These are phyloP conservation scores for Eupeodes corollae DNA, from an alignment of 1,140 invertebrate genomes.

Conservation along the genomic window DNA sequence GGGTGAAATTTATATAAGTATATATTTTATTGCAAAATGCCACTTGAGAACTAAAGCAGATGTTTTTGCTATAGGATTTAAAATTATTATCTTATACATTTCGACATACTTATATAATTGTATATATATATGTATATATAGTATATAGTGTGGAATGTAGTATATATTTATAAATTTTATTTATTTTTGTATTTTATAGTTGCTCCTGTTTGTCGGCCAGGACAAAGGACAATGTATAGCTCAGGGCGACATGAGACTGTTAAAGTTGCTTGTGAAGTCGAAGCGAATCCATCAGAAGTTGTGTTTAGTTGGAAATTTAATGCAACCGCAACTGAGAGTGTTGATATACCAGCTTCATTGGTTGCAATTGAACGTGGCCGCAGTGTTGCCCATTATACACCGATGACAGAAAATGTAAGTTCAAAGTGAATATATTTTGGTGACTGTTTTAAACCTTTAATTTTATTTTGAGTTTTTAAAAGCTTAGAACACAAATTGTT, in stretches of 20 bases:
- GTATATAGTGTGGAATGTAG: too few relatives aligned
- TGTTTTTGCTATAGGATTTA: background rate
- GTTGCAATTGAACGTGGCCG: constrained; percentile 47
- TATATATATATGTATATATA: too few relatives aligned
- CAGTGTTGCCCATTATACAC: constrained; percentile 55
- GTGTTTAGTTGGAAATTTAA: constrained; percentile 68
- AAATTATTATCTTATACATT: too few relatives aligned
- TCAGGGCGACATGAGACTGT: constrained; percentile 66
- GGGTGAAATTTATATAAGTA: background rate
- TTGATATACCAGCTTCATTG: constrained; percentile 51
- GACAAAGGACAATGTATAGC: constrained; percentile 56
- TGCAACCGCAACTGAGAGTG: constrained; percentile 52
- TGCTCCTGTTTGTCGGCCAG: constrained; percentile 55
- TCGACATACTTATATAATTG: too few relatives aligned
- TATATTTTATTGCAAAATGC: background rate
- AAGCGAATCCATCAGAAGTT: constrained; percentile 67
- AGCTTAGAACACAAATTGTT: too few relatives aligned
- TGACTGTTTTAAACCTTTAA: too few relatives aligned
- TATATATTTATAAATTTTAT: background rate
- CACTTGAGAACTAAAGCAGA: too few relatives aligned
- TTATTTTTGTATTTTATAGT: constrained; percentile 37
- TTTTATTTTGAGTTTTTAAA: too few relatives aligned
- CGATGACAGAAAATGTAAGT: constrained; percentile 50
- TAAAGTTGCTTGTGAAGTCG: constrained; percentile 67
- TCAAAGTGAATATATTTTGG: too few relatives aligned